Evolutionary conservation across 2,113 vertebrate species (phyloP), one percentile per base, ranked within the genome.

Genomic region (Thymallus thymallus): DNA sequence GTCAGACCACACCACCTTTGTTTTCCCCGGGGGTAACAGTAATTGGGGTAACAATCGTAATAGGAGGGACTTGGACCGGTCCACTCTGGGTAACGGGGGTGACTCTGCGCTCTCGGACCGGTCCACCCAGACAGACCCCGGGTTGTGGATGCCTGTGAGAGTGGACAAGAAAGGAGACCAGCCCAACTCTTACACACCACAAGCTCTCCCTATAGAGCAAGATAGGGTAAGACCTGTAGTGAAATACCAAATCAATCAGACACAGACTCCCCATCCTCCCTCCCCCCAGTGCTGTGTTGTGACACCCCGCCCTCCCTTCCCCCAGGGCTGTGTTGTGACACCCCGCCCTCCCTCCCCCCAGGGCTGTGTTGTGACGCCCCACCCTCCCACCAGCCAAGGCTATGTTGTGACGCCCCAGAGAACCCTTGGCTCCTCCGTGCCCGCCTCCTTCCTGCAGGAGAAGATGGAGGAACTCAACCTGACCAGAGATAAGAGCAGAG

Each of bases 401-500:
- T 51, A 60, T 61, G 76, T 72, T 2, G 46, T 76, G 46, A 74
- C 75, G 61, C 84, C 85, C 6, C 78, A 71, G 0, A 83, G 91
- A 45, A 24, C 35, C 67, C 74, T 88, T 20, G 91, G 87, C 2
- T 82, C 87, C 64, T 92, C 92, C 68, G 81, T 89, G 84, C 90
- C 82, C 0, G 56, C 16, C 6, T 60, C 56, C 56, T 66, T 90
- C 80, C 80, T 93, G 71, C 90, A 88, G 69, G 92, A 90, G 75
- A 92, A 93, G 84, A 88, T 93, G 90, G 91, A 90, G 76, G 92
- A 92, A 79, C 80, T 94, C 62, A 88, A 93, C 48, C 86, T 94
- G 67, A 86, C 89, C 85, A 90, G 85, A 88, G 92, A 93, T 80
- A 90, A 92, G 83, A 90, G 88, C 84, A 73, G 88, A 71, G 92